A percentile compares a stretch with the other conserved stretches of the same genome.
Conservation (phyloP, 2,113 vertebrate species). For the Pao palembangensis region DNA sequence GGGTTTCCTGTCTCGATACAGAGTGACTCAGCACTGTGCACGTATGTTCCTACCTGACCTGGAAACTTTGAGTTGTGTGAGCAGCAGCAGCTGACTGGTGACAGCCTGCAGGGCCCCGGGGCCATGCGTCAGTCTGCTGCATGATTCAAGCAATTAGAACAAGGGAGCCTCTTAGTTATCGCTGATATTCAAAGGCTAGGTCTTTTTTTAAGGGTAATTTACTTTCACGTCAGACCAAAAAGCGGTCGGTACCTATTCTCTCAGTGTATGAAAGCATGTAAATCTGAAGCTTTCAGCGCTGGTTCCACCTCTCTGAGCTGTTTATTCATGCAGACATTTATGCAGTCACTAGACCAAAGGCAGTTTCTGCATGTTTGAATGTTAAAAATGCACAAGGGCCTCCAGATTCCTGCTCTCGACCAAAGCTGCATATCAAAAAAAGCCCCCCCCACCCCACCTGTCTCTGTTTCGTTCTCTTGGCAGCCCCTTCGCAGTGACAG, state of each 20-base stretch:
- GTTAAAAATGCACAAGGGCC: too few relatives aligned
- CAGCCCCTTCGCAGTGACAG: neutral
- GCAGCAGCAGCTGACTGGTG: slow-evolving; percentile 26
- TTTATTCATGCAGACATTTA: too few relatives aligned
- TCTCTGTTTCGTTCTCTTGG: neutral
- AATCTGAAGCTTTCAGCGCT: too few relatives aligned
- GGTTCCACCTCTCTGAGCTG: too few relatives aligned
- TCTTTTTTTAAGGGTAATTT: too few relatives aligned
- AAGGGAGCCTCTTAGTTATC: too few relatives aligned
- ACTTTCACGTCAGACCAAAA: too few relatives aligned
- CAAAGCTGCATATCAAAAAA: neutral
- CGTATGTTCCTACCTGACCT: slow-evolving; percentile 36
- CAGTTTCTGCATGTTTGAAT: neutral
- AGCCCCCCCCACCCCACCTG: neutral
- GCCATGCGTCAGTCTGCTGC: slow-evolving; percentile 38
- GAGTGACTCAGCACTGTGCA: slow-evolving; percentile 10
- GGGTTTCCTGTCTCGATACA: slow-evolving; percentile 20
- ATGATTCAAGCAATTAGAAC: slow-evolving; percentile 15
- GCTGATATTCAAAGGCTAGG: too few relatives aligned
- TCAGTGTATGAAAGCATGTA: too few relatives aligned
- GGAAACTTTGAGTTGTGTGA: slow-evolving; percentile 42
- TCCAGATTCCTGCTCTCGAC: too few relatives aligned
- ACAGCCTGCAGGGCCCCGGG: slow-evolving; percentile 51
- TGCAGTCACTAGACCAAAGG: neutral
- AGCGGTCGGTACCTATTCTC: too few relatives aligned